Base-by-base conservation (phyloP, 2,888 invertebrate genomes). In the Lasioglossum villosulum region DNA sequence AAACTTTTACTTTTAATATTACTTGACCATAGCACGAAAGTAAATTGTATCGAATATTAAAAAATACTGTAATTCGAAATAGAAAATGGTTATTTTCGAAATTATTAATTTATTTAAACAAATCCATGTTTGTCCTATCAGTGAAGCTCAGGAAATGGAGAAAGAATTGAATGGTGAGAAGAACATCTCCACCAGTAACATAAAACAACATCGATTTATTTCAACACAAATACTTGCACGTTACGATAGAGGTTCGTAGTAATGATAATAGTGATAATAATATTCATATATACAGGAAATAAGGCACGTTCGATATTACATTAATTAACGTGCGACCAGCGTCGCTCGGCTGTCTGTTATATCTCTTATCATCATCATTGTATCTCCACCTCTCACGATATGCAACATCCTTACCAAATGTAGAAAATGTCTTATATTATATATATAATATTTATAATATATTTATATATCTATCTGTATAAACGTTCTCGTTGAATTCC, bases 151-250 rank as follows among this genome's bases (percentile, higher is more conserved):
- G 39, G 70, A 70, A 39, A 39, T n/a, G n/a, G 71, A 59, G 16
- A 30, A 63, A 63, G 70, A 83, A 63, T 34, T 63, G 10, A 74
- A 45, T 37, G 73, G 66, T 56, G 48, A 39, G 42, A 30, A 34
- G 59, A 80, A 66, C 30, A 78, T 82, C 74, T 78, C 63, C 77
- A 82, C 66, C 45, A 39, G 39, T 92, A 94, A 95, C 94, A 93
- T 94, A 95, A 95, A 94, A 94, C 95, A 95, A 94, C 94, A 94
- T 95, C 94, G 93, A 95, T 94, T 94, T 94, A 94, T 95, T 70
- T 94, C 86, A 94, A 95, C 93, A 94, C 93, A 94, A 94, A 94
- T 94, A 92, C 92, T 94, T 93, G 92, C 93, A 93, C 92, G 91
- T 93, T 93, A 94, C 93, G 92, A 91, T 94, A 93, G 91, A 93